Evolutionary conservation across 2,113 vertebrate genomes (phyloP).

Genomic region (Micronycteris hirsuta): DNA sequence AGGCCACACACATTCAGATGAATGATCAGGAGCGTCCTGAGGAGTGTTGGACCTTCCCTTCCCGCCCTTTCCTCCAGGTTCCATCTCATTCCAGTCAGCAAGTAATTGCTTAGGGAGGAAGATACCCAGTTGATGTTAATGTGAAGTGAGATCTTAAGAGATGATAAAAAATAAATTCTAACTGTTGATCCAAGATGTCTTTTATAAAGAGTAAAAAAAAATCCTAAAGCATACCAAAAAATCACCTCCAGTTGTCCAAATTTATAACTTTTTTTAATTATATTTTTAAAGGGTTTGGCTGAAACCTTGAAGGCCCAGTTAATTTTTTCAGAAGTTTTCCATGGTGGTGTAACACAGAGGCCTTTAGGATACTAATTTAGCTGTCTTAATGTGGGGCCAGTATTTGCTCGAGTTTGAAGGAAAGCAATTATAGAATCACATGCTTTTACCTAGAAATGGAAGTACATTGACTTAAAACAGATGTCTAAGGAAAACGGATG

Average conservation of each 20-base stretch:
- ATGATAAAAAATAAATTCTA: not conserved
- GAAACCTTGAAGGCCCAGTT: constrained; percentile 40
- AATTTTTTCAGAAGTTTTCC: constrained; percentile 40
- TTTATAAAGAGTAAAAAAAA: not conserved
- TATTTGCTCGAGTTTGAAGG: not conserved
- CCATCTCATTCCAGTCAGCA: not conserved
- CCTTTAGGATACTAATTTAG: constrained; percentile 24
- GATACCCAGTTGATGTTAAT: not conserved
- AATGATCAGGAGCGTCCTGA: rapidly evolving
- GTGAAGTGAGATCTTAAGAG: not conserved
- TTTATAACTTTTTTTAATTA: not conserved
- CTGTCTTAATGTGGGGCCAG: not conserved
- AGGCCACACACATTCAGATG: not conserved
- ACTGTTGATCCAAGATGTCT: not conserved
- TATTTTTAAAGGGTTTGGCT: not conserved
- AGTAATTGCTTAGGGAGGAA: not conserved
- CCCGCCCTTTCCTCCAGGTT: not conserved
- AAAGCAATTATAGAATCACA: not conserved
- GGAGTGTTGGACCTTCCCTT: not conserved
- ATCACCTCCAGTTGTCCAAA: not conserved
- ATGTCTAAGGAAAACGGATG: constrained; percentile 25
- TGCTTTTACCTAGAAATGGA: constrained; percentile 61
- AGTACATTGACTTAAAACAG: not conserved
- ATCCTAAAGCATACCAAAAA: not conserved
- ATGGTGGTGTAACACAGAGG: constrained; percentile 40